Evolutionary conservation across 2,888 invertebrate genomes (phyloP).

Genomic region (Galerucella calmariensis): DNA sequence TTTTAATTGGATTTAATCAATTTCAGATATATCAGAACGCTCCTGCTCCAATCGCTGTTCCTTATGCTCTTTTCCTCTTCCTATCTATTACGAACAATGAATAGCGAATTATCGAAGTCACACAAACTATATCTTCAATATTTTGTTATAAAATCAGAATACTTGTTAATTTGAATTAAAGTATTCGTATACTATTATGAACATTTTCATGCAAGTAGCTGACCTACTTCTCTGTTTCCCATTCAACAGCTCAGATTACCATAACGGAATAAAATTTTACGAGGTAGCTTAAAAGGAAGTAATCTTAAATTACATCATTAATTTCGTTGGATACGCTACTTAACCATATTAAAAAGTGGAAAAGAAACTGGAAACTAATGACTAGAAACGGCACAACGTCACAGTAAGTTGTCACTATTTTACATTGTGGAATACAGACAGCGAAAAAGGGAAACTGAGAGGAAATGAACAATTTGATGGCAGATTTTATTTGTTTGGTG

Average conservation of each 20-base stretch:
- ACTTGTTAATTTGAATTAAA: not conserved
- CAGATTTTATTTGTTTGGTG: not conserved
- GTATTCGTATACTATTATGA: not conserved
- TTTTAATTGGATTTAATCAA: no score
- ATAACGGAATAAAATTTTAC: not conserved
- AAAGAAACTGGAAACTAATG: not conserved
- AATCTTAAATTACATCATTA: not conserved
- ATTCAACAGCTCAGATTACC: constrained; percentile 2
- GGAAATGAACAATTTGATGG: not conserved
- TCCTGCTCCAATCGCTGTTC: no score
- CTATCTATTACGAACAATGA: no score
- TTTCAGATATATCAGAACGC: no score
- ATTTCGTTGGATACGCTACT: not conserved
- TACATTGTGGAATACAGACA: not conserved
- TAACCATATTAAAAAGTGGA: not conserved
- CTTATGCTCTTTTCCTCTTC: no score
- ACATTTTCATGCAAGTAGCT: not conserved
- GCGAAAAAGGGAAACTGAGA: not conserved
- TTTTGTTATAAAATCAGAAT: not conserved
- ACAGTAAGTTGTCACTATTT: not conserved
- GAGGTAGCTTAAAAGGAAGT: not conserved
- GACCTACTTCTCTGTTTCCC: constrained; percentile 2
- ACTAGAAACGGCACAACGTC: not conserved
- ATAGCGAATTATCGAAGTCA: no score
- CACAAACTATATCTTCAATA: no score